Evolutionary conservation across 53 echinoderm and acorn worm genomes (phyloP).

Genomic region (Echinarachnius parma): DNA sequence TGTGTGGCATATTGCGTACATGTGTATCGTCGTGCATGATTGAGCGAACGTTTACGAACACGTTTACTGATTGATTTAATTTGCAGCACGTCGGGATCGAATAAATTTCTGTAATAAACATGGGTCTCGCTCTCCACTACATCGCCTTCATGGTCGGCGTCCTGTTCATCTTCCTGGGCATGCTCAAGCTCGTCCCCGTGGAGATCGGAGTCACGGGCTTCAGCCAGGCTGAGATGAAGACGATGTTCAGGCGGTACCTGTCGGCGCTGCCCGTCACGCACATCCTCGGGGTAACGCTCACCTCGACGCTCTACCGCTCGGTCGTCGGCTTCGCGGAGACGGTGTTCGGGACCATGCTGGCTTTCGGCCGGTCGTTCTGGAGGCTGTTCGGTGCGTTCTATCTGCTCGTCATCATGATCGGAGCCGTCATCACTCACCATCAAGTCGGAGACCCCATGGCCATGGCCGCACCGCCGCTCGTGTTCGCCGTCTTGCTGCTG

Average conservation of each 20-base stretch:
- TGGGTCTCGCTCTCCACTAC: slow-evolving; percentile 27
- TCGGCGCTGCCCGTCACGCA: slow-evolving; percentile 8
- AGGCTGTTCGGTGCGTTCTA: slow-evolving; percentile 21
- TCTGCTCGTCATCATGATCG: slow-evolving; percentile 34
- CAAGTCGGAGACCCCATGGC: slow-evolving; percentile 30
- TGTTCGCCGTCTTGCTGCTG: slow-evolving; percentile 7
- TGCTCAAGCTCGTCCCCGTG: slow-evolving; percentile 24
- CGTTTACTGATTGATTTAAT: no score
- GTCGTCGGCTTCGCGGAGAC: slow-evolving; percentile 33
- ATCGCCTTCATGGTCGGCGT: slow-evolving; percentile 18
- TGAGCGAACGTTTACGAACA: no score
- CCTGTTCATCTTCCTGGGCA: slow-evolving; percentile 33
- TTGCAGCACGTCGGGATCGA: no score
- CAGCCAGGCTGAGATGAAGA: slow-evolving; percentile 28
- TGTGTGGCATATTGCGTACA: no score
- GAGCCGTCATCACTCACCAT: slow-evolving; percentile 23
- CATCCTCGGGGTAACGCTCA: slow-evolving; percentile 22
- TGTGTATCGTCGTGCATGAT: no score
- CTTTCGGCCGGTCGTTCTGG: slow-evolving; percentile 36
- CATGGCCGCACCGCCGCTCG: slow-evolving; percentile 14
- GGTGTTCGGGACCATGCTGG: slow-evolving; percentile 33
- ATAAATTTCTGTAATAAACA: no score
- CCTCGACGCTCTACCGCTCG: slow-evolving; percentile 23
- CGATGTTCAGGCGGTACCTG: slow-evolving; percentile 33
- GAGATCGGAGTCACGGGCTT: slow-evolving; percentile 11